Evolutionary conservation across 1,140 invertebrate genomes (phyloP), one percentile per base, ranked within the genome.

Genomic region (Frieseomelitta varia): DNA sequence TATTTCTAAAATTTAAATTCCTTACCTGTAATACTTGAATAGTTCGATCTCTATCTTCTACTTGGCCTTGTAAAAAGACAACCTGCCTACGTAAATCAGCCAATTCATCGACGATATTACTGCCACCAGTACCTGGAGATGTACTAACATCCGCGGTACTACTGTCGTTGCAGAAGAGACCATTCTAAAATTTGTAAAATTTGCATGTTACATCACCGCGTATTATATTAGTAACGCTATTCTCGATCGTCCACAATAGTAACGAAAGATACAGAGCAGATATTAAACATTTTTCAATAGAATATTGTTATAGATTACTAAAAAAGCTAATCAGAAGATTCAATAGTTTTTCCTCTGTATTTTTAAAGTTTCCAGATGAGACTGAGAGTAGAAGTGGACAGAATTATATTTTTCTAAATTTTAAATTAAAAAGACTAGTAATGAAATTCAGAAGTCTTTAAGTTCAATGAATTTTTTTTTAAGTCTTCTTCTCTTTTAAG

Each of bases 81-180:
- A 97, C 96, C 94, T 98, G 97, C 89, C 97, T 96, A 79, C 97
- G 95, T 91, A 98, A 95, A 95, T 98, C 97, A n/a, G 96, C 95
- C 92, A 97, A 93, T 94, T 97, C 97, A 91, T 97, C 96, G 91
- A 91, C 91, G 81, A 95, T 92, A 84, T 94, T 94, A 74, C 95
- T 92, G 77, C 93, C 95, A 87, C 94, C 95, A 71, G 95, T 95
- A 71, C 84, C 93, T 85, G 91, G 94, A 91, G 90, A 92, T 56
- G 91, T 91, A 73, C 90, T 92, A 56, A 92, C 89, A 71, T 94
- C 92, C 77, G 92, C 92, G 51, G 93, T 92, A 63, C 91, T 93
- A 76, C 93, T 93, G 89, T 95, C 94, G 82, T 94, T 96, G 89
- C 96, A 96, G 94, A 96, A 96, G 94, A 97, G 96, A 95, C 97